Conservation (phyloP, 2,888 invertebrate genomes). For the Ichneumon xanthorius region DNA sequence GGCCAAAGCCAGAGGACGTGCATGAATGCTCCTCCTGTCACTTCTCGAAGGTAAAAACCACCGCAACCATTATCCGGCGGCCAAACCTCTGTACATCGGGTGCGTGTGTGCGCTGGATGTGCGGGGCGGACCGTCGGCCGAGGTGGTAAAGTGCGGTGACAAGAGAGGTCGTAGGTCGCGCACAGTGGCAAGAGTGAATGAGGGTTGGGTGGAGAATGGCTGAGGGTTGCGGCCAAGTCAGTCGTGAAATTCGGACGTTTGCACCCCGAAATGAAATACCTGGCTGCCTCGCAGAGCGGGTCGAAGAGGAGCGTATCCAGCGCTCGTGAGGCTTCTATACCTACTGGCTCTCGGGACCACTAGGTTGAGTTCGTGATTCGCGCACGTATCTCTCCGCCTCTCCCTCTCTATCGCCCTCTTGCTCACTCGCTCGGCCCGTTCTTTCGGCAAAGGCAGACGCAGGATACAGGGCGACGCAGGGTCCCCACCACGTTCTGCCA, state of each 20-base stretch:
- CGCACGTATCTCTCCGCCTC: slow-evolving; percentile 26
- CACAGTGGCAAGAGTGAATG: slow-evolving; percentile 44
- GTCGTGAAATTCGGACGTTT: slow-evolving; percentile 69
- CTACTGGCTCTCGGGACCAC: neutral
- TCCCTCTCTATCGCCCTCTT: neutral
- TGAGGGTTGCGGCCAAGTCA: slow-evolving; percentile 66
- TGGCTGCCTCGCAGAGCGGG: slow-evolving; percentile 49
- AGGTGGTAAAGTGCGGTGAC: slow-evolving; percentile 57
- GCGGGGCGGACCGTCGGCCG: slow-evolving; percentile 38
- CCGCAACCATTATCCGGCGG: slow-evolving; percentile 62
- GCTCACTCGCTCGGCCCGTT: slow-evolving; percentile 4
- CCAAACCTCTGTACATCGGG: slow-evolving; percentile 38
- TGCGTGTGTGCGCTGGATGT: slow-evolving; percentile 25
- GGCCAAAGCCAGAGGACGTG: slow-evolving; percentile 9
- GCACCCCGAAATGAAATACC: slow-evolving; percentile 68
- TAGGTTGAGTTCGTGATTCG: slow-evolving; percentile 42
- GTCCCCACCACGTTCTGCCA: neutral
- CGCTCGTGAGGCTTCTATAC: slow-evolving; percentile 14
- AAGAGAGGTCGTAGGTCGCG: slow-evolving; percentile 63
- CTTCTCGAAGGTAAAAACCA: slow-evolving; percentile 62
- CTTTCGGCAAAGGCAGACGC: slow-evolving; percentile 43
- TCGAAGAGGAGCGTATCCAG: slow-evolving; percentile 55
- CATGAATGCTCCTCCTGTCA: slow-evolving; percentile 35
- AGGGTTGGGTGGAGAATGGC: slow-evolving; percentile 34
- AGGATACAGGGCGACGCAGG: slow-evolving; percentile 21